Base-by-base conservation (phyloP, 2,113 vertebrate species). In the Raja brachyura region DNA sequence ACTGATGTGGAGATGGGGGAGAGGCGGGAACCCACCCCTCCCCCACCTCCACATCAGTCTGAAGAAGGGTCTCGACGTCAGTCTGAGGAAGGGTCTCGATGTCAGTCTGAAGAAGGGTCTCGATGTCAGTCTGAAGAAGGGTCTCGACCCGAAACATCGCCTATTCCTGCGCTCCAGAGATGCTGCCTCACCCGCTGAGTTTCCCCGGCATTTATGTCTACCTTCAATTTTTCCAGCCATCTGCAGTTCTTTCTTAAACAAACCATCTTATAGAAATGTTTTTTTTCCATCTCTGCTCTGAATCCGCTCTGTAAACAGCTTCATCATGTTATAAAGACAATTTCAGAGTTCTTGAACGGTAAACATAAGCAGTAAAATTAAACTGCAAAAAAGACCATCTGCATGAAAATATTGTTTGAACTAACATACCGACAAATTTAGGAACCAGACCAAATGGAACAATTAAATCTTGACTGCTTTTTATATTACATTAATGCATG, bases 321-420 rank as follows among this genome's bases (percentile, higher is more conserved):
- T 33, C 33, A 48, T 74, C 66, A 68, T 31, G 31, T 25, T 63
- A 6, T 9, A 63, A 25, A 90, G 59, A 90, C 63, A 31, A 90
- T 90, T 90, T 90, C 8, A 61, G 66, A 92, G 39, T 74, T 73
- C 66, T 92, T 92, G 68, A 74, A 92, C 68, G 48, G 68, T 90
- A 22, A 22, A 18, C 33, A 70, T 70, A 90, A 48, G 66, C 20
- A 70, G 86, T 39, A 25, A 90, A 70, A 70, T 68, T 90, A 90
- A 90, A 48, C 66, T 90, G 33, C 2, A 70, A 33, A 48, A 90
- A 63, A 92, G 33, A 92, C 68, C 33, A 92, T 31, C 54, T 25
- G 25, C 33, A 73, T 13, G 1, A 22, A 92, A 25, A 54, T 14
- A 48, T 10, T 28, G 22, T 31, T 92, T 16, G 48, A 92, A 92